Conservation (phyloP, 2,113 vertebrate genomes). For the Scalopus aquaticus region DNA sequence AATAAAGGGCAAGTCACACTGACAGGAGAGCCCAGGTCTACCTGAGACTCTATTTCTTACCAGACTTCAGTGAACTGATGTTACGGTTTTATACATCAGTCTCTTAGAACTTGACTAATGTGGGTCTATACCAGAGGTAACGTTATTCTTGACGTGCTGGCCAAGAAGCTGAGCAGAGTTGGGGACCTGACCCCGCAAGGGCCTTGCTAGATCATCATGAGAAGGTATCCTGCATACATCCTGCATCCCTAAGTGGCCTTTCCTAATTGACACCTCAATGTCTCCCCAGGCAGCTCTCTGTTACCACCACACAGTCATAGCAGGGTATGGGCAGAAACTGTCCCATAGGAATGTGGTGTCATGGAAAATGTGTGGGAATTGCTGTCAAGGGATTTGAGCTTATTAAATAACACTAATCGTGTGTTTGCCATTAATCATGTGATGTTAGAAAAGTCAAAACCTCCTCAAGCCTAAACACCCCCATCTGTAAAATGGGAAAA, state of each 20-base stretch:
- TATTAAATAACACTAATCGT: background rate
- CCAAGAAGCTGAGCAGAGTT: background rate
- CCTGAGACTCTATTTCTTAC: background rate
- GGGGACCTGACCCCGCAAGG: background rate
- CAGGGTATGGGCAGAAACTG: background rate
- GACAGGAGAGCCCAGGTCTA: background rate
- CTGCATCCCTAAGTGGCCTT: rapidly evolving
- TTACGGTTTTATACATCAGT: background rate
- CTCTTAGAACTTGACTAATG: background rate
- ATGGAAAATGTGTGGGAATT: background rate
- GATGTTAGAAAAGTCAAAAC: background rate
- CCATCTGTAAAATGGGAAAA: background rate
- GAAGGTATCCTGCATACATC: background rate
- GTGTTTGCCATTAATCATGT: background rate
- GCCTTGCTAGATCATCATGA: background rate
- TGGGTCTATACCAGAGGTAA: background rate
- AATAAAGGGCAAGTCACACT: background rate
- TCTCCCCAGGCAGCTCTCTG: background rate
- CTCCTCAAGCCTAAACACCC: background rate
- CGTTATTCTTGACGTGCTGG: background rate
- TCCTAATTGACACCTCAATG: background rate
- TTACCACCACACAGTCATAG: background rate
- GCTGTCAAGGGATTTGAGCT: background rate
- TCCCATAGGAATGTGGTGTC: too few relatives aligned
- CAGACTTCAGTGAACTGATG: background rate